Percentiles rank a stretch among this genome's conserved stretches.
These are phyloP conservation scores for Tribolium castaneum DNA, from an alignment of 1,140 invertebrate species.

Conservation along the genomic window DNA sequence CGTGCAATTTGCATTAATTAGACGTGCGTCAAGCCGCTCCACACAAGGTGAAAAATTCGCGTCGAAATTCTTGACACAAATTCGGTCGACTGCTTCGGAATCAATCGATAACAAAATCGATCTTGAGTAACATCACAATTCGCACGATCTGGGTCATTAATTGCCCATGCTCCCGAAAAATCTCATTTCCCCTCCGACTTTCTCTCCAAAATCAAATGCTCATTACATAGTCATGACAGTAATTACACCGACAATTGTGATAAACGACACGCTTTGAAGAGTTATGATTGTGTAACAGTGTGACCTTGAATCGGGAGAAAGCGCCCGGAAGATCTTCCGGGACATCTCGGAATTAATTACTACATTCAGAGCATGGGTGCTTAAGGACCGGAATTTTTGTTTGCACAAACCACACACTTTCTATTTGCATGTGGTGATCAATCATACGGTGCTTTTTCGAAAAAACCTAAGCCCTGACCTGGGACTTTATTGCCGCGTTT, in stretches of 20 bases:
- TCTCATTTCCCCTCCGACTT: conserved; percentile 11
- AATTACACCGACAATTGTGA: conserved; percentile 24
- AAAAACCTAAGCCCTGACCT: neutral
- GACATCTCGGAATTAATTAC: neutral
- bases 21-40: conserved; percentile 9
- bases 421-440: too few species aligned
- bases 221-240: conserved; percentile 9
- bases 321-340: conserved; percentile 29
- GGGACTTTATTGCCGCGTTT: neutral
- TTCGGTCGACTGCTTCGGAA: neutral
- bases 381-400: too few species aligned
- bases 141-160: neutral
- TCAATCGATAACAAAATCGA: conserved; percentile 9
- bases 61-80: conserved; percentile 27
- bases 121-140: neutral
- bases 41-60: conserved; percentile 31
- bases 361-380: neutral
- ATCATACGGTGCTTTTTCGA: neutral
- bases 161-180: neutral
- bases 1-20: conserved; percentile 28
- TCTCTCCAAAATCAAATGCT: conserved; percentile 1
- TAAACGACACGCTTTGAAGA: conserved; percentile 9
- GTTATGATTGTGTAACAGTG: neutral
- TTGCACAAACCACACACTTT: too few species aligned
- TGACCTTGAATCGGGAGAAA: conserved; percentile 42